Conservation (phyloP, 1,140 invertebrate species). For the Ips nitidus region DNA sequence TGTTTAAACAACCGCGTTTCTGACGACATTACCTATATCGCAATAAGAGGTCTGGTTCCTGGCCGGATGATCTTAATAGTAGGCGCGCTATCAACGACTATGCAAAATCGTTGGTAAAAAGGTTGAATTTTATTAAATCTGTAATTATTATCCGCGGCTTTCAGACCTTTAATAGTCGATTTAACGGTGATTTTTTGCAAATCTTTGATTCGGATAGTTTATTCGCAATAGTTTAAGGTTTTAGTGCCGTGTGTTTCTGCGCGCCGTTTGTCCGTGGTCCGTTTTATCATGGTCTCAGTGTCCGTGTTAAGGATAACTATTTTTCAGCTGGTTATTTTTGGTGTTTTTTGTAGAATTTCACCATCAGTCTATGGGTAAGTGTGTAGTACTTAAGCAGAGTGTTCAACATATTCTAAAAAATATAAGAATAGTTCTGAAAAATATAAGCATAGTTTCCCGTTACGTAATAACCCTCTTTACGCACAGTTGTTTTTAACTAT, state of each 20-base stretch:
- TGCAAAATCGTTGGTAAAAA: slow-evolving; percentile 7
- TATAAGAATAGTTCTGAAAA: no score
- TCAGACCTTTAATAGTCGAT: slow-evolving; percentile 6
- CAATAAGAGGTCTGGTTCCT: slow-evolving; percentile 6
- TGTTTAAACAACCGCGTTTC: slow-evolving; percentile 6
- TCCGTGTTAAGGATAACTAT: background rate
- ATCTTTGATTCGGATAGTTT: background rate
- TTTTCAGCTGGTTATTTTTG: slow-evolving; percentile 8
- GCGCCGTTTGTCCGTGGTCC: background rate
- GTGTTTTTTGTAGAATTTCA: background rate
- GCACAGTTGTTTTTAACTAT: no score
- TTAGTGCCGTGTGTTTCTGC: no score
- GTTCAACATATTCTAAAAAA: no score
- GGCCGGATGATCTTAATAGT: slow-evolving; percentile 1
- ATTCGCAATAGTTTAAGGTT: background rate
- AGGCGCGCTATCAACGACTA: slow-evolving; percentile 6
- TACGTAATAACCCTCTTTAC: no score
- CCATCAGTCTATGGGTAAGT: slow-evolving; percentile 5
- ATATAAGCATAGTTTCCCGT: no score
- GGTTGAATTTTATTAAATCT: background rate
- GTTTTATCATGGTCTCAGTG: slow-evolving; percentile 9
- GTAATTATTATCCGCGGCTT: background rate
- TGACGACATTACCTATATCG: slow-evolving; percentile 1
- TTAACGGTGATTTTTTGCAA: slow-evolving; percentile 4
- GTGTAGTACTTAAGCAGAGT: no score